Evolutionary conservation across 2,888 invertebrate genomes (phyloP).

Genomic region (Epirrhoe tristata): DNA sequence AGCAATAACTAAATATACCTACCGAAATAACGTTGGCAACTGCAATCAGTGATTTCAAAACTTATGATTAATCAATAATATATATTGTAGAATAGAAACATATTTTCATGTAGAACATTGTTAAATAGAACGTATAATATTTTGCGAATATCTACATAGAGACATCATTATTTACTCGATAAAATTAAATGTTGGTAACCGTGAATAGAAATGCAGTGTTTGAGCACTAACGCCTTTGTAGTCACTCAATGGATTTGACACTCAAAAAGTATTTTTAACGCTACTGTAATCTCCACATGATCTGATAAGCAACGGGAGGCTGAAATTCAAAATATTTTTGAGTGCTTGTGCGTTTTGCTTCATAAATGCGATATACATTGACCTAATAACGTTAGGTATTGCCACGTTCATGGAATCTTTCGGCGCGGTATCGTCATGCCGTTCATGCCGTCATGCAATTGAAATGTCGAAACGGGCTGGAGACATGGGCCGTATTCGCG

Average conservation of each 20-base stretch:
- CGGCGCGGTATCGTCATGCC: background rate
- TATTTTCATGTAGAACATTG: slow-evolving; percentile 68
- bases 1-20: slow-evolving; percentile 6
- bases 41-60: slow-evolving; percentile 36
- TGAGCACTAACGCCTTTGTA: slow-evolving; percentile 39
- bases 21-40: slow-evolving; percentile 17
- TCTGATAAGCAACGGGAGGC: slow-evolving; percentile 56
- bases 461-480: background rate
- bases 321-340: slow-evolving; percentile 55
- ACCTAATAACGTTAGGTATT: background rate
- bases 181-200: slow-evolving; percentile 51
- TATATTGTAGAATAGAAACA: slow-evolving; percentile 41
- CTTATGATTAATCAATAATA: slow-evolving; percentile 43
- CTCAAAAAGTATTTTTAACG: slow-evolving; percentile 46
- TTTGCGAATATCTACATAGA: slow-evolving; percentile 83
- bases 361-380: slow-evolving; percentile 15
- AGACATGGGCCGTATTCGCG: too few species aligned
- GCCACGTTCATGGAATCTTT: background rate
- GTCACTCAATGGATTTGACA: slow-evolving; percentile 29
- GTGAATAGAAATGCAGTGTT: slow-evolving; percentile 62
- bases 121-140: slow-evolving; percentile 72
- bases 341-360: slow-evolving; percentile 42
- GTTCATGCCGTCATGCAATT: too few species aligned
- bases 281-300: slow-evolving; percentile 53
- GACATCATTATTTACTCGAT: slow-evolving; percentile 77